phyloP scores from a whole-genome alignment of 2,888 invertebrate genomes.

The Leptinotarsa haldemani region DNA sequence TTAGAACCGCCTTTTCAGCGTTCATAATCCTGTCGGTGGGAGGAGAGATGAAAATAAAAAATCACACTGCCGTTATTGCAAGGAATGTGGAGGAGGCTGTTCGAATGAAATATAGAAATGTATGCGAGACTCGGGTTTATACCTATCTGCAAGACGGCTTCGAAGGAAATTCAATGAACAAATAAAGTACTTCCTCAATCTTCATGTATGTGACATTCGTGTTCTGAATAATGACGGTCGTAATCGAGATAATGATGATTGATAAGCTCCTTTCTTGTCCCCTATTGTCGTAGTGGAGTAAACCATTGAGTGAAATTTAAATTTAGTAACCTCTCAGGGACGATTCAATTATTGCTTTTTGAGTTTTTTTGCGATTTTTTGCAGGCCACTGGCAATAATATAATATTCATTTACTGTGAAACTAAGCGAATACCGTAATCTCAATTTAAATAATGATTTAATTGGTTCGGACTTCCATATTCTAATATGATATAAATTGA shows the following conservation, averaged over 20 bases:
- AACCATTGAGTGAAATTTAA: no score
- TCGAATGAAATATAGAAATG: conserved; percentile 33
- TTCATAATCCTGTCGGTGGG: conserved; percentile 37
- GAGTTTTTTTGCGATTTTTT: no score
- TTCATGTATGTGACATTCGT: conserved; percentile 20
- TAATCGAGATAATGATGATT: conserved; percentile 4
- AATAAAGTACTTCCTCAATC: conserved; percentile 38
- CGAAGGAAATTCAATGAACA: conserved; percentile 31
- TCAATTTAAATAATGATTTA: no score
- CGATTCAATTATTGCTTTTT: no score
- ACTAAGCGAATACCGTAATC: no score
- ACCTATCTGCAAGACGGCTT: conserved; percentile 12
- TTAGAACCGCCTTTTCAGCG: conserved; percentile 38
- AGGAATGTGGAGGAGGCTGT: conserved; percentile 34
- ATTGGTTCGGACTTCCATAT: no score
- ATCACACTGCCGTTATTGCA: conserved; percentile 34
- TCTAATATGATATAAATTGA: no score
- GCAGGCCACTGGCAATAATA: no score
- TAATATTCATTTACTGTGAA: no score
- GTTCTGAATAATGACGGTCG: conserved; percentile 1
- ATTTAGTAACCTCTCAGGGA: no score
- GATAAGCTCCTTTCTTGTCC: not conserved
- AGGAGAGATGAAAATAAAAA: conserved; percentile 29
- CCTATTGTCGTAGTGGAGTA: not conserved
- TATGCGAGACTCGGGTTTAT: conserved; percentile 16